Evolutionary conservation across 2,797 vertebrate species (phyloP).

Genomic region (Silurus aristotelis): DNA sequence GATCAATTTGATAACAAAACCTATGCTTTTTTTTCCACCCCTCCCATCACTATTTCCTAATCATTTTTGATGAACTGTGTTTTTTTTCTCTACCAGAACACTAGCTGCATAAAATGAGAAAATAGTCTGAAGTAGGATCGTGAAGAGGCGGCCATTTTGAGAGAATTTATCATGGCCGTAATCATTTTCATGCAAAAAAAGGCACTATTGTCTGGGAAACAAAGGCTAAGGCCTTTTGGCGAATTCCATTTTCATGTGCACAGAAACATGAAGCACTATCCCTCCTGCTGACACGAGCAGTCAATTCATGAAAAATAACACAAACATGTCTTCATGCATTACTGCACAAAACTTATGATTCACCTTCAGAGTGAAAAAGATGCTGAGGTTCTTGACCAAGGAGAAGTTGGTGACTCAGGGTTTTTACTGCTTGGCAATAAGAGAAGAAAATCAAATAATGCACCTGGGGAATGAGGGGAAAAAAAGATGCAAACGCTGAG

Average conservation of each 20-base stretch:
- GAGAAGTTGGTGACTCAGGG: slow-evolving; percentile 48
- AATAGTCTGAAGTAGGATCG: slow-evolving; percentile 47
- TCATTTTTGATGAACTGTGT: slow-evolving; percentile 36
- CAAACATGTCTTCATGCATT: slow-evolving; percentile 42
- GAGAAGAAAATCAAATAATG: slow-evolving; percentile 19
- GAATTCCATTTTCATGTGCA: slow-evolving; percentile 31
- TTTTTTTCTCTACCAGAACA: slow-evolving; percentile 28
- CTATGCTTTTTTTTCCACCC: slow-evolving; percentile 27
- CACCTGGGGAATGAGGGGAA: slow-evolving; percentile 18
- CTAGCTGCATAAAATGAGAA: slow-evolving; percentile 54
- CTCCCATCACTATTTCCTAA: slow-evolving; percentile 11
- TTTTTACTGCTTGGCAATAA: slow-evolving; percentile 3
- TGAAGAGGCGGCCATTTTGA: slow-evolving; percentile 55
- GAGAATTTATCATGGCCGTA: slow-evolving; percentile 51
- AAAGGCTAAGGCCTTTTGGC: slow-evolving; percentile 41
- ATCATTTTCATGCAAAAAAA: slow-evolving; percentile 46
- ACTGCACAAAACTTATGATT: slow-evolving; percentile 46
- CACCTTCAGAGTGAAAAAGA: slow-evolving; percentile 48
- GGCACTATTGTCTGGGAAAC: slow-evolving; percentile 47
- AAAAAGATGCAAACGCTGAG: neutral
- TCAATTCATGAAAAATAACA: slow-evolving; percentile 50
- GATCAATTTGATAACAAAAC: slow-evolving; percentile 58
- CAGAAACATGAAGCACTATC: slow-evolving; percentile 29
- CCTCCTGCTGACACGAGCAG: slow-evolving; percentile 48
- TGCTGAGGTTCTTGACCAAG: slow-evolving; percentile 44